Evolutionary conservation across 2,113 vertebrate species (phyloP), one percentile per base, ranked within the genome.

Genomic region (Todiramphus saurophagus): DNA sequence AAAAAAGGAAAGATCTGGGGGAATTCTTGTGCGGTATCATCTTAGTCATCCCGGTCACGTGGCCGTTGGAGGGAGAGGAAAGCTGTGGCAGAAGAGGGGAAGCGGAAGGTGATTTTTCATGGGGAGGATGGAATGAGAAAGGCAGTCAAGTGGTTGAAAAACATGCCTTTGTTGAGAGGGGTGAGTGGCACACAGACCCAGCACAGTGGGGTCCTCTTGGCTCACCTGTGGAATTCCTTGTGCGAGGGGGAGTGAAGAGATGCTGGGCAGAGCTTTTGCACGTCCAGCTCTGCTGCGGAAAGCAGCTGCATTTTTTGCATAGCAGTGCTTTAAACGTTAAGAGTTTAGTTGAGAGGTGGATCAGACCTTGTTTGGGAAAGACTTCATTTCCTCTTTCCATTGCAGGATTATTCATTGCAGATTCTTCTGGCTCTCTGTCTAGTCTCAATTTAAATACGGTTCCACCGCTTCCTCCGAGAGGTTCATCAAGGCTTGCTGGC

Each of bases 151-250:
- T 63, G 14, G 44, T 62, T 94, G 70, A 88, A 96, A 96, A 97
- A 91, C 72, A 48, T 25, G 69, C 41, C 77, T 84, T 94, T 78
- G 25, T 80, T 12, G 6, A 24, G 62, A 87, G 51, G 48, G 21
- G 81, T 87, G 85, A 72, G 83, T 91, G 69, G 91, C 85, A 93
- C 67, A 46, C 44, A 44, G 48, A 79, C 9, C 1, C 63, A 91
- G 63, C 69, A 37, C 81, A 66, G 86, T 46, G 84, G 77, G 89
- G 91, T 94, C 79, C 30, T 88, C 41, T 90, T 94, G 92, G 75
- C 78, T 93, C 84, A 90, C 94, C 93, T 96, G 80, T 59, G 87
- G 77, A 92, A 95, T 94, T 94, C 83, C 60, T 94, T 50, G 23
- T 43, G 19, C 2, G 3, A 72, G 39, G 30, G 18, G 62, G 35